Evolutionary conservation across 2,113 vertebrate species (phyloP).

Genomic region (Neotoma lepida): DNA sequence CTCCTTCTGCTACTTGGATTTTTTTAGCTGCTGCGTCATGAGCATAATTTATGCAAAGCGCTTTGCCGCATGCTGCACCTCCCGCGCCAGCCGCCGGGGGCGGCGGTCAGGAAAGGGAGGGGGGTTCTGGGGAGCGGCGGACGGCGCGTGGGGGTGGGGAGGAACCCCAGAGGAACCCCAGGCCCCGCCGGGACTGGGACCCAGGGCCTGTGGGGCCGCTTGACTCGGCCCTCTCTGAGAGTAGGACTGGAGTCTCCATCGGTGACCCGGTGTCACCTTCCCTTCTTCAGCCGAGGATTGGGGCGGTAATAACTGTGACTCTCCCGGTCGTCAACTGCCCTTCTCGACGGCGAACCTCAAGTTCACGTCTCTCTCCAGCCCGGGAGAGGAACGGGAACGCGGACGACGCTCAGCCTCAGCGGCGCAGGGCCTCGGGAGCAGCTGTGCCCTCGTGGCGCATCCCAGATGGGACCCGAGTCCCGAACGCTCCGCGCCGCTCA

Average conservation of each 20-base stretch:
- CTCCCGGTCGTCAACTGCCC: not conserved
- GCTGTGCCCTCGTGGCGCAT: not conserved
- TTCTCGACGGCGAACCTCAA: not conserved
- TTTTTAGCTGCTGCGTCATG: slow-evolving; percentile 97
- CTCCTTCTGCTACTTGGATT: slow-evolving; percentile 87
- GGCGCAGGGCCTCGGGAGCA: not conserved
- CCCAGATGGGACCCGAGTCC: not conserved
- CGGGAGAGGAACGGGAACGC: not conserved
- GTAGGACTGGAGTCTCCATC: not conserved
- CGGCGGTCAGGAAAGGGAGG: slow-evolving; percentile 55
- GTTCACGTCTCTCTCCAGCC: not conserved
- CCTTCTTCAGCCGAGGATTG: not conserved
- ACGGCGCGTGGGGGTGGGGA: slow-evolving; percentile 14
- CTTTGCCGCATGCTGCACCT: slow-evolving; percentile 87
- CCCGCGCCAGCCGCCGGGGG: slow-evolving; percentile 78
- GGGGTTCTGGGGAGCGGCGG: slow-evolving; percentile 82
- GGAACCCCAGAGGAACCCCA: not conserved
- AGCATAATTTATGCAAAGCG: slow-evolving; percentile 99
- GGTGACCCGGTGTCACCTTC: not conserved
- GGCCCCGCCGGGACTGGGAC: not conserved
- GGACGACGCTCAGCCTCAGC: not conserved
- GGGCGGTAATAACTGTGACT: not conserved
- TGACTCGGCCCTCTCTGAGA: too few species aligned
- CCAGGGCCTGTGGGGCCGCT: not conserved
- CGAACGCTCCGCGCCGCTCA: not conserved